These are phyloP conservation scores for Blastomussa wellsi DNA, from an alignment of 92 coral and sea anemone species.

Conservation along the genomic window DNA sequence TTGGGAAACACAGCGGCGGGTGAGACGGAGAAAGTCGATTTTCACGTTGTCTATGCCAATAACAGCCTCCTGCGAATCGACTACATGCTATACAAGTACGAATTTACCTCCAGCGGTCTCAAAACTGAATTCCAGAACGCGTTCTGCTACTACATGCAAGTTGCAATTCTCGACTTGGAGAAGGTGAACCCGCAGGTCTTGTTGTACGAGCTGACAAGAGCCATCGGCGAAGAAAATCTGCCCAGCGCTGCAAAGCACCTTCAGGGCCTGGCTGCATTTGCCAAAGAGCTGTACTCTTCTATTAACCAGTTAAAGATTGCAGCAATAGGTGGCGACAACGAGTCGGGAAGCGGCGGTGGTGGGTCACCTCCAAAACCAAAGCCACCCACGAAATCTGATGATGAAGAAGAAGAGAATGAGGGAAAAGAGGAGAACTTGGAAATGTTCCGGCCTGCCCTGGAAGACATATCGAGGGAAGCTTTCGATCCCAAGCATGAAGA, in stretches of 20 bases:
- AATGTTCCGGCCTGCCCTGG: background rate
- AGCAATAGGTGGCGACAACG: background rate
- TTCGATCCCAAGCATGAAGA: background rate
- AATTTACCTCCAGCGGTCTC: constrained; percentile 34
- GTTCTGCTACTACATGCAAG: constrained; percentile 47
- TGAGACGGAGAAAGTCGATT: constrained; percentile 12
- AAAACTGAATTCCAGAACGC: constrained; percentile 23
- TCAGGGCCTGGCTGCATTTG: constrained; percentile 29
- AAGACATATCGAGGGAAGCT: background rate
- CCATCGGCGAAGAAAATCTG: constrained; percentile 35
- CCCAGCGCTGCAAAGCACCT: constrained; percentile 23
- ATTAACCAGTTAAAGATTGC: constrained; percentile 11
- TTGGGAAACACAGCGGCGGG: constrained; percentile 38
- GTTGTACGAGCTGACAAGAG: constrained; percentile 47
- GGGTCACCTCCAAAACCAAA: background rate
- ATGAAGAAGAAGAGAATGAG: background rate
- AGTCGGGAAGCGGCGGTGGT: background rate
- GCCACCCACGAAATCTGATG: background rate
- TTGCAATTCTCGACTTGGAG: constrained; percentile 37
- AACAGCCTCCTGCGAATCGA: constrained; percentile 53
- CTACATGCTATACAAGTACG: constrained; percentile 43
- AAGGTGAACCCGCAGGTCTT: constrained; percentile 40
- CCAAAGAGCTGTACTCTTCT: constrained; percentile 29
- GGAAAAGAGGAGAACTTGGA: background rate
- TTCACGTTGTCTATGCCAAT: constrained; percentile 31